Evolutionary conservation across 2,888 invertebrate genomes (phyloP).

Genomic region (Orthosia gracilis): DNA sequence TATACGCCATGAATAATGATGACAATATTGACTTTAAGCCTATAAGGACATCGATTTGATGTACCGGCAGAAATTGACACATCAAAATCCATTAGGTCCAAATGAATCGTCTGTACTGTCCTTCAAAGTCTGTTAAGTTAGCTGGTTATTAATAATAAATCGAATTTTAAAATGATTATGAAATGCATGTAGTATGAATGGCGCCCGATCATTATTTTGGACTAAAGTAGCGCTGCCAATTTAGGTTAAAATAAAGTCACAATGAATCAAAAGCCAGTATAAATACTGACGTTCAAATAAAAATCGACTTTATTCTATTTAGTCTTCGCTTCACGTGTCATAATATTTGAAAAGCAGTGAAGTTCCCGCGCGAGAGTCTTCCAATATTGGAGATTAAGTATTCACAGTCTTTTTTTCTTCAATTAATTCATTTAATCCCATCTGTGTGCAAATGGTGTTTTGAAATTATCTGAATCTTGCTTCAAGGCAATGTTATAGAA

Average conservation of each 20-base stretch:
- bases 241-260: background rate
- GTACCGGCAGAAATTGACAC: constrained; percentile 29
- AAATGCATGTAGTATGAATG: background rate
- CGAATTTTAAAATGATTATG: constrained; percentile 1
- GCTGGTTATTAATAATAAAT: constrained; percentile 6
- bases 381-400: background rate
- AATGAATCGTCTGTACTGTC: constrained; percentile 19
- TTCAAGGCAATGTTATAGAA: constrained; percentile 70
- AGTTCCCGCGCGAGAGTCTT: background rate
- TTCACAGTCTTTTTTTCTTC: background rate
- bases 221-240: background rate
- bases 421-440: constrained; percentile 8
- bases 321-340: background rate
- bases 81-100: constrained; percentile 26
- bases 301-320: background rate
- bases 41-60: constrained; percentile 41
- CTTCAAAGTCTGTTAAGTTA: background rate
- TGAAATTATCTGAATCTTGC: constrained; percentile 65
- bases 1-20: constrained; percentile 85
- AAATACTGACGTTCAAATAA: background rate
- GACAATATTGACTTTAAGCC: constrained; percentile 70
- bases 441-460: constrained; percentile 50
- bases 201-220: background rate
- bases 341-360: background rate
- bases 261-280: too few species aligned